These are phyloP conservation scores for Erpobdella octoculata DNA, from an alignment of 2,888 invertebrate species.

Conservation along the genomic window DNA sequence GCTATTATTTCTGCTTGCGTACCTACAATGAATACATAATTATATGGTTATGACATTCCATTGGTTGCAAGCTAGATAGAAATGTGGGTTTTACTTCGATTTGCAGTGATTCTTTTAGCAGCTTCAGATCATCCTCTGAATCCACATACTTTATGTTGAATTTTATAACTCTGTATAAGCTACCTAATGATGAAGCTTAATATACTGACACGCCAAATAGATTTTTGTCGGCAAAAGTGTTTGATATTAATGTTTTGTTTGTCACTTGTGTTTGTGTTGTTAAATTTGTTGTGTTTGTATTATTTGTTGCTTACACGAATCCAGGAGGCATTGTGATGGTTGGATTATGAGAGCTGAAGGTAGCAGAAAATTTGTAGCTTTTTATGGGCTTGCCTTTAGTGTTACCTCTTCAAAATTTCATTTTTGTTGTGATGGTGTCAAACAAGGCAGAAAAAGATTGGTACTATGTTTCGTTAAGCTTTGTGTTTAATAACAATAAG, in stretches of 20 bases:
- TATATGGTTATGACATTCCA: neutral
- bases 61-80: neutral
- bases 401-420: too few relatives aligned
- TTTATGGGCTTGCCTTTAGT: too few relatives aligned
- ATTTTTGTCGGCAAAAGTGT: neutral
- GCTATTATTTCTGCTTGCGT: neutral
- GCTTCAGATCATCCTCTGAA: slow-evolving; percentile 6
- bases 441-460: too few relatives aligned
- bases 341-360: slow-evolving; percentile 22
- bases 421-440: too few relatives aligned
- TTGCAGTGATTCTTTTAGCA: neutral
- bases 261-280: neutral
- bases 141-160: neutral
- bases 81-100: neutral
- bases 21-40: neutral
- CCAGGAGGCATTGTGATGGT: slow-evolving; percentile 13
- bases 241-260: neutral
- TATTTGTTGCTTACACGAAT: neutral
- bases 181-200: neutral
- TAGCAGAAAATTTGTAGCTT: neutral
- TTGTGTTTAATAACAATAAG: too few relatives aligned
- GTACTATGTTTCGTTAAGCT: too few relatives aligned
- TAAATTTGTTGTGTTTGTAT: neutral
- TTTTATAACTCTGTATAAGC: too few relatives aligned
- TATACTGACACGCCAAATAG: neutral